These are phyloP conservation scores for Leucoraja erinaceus DNA, from an alignment of 2,113 vertebrate species.

Conservation along the genomic window DNA sequence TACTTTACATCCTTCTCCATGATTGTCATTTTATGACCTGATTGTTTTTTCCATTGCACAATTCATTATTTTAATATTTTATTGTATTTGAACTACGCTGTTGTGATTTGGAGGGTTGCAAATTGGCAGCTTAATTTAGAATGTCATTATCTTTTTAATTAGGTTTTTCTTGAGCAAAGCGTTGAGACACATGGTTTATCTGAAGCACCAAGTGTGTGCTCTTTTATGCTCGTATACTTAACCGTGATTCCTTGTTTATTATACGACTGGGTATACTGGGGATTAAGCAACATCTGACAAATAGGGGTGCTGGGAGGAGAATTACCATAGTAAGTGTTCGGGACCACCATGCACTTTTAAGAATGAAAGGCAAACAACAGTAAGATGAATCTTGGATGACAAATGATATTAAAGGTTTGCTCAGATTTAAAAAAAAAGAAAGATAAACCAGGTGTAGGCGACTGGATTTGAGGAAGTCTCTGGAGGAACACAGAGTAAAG, in stretches of 20 bases:
- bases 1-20: background rate
- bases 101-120: conserved; percentile 7
- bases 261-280: background rate
- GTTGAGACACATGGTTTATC: conserved; percentile 10
- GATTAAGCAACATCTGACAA: too few relatives aligned
- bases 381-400: too few relatives aligned
- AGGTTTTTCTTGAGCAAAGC: conserved; percentile 7
- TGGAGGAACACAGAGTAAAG: too few relatives aligned
- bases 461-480: too few relatives aligned
- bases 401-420: too few relatives aligned
- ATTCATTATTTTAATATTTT: background rate
- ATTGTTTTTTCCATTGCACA: background rate
- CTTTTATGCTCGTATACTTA: background rate
- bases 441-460: too few relatives aligned
- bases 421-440: too few relatives aligned
- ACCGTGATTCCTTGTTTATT: background rate
- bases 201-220: background rate
- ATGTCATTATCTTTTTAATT: conserved; percentile 25
- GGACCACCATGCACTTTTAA: too few relatives aligned
- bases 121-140: conserved; percentile 18
- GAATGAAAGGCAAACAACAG: too few relatives aligned
- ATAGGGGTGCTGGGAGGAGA: too few relatives aligned
- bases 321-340: too few relatives aligned
- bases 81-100: background rate
- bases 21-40: background rate